Percentiles rank a stretch among this genome's conserved stretches.
Evolutionary conservation across 1,140 invertebrate genomes (phyloP).

Genomic region (Habropoda laboriosa): DNA sequence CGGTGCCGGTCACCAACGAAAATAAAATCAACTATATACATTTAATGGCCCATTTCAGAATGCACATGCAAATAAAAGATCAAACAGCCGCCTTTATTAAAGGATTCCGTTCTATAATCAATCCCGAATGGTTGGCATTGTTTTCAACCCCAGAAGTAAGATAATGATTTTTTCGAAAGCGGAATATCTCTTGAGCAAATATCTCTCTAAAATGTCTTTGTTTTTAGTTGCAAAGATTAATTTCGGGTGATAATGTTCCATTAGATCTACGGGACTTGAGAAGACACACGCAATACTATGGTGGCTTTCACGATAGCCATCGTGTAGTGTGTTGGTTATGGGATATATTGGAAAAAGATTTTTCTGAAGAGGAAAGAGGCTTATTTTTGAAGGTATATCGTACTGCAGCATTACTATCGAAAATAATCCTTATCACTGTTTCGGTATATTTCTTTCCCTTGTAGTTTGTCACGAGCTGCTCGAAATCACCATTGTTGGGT

Average conservation of each 20-base stretch:
- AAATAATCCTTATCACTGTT: background rate
- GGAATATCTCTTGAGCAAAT: background rate
- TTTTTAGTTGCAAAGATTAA: conserved; percentile 90
- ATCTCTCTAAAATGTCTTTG: background rate
- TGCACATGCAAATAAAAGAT: conserved; percentile 98
- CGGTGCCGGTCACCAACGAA: conserved; percentile 96
- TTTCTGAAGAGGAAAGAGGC: conserved; percentile 93
- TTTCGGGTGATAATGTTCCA: conserved; percentile 95
- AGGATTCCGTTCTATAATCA: conserved; percentile 97
- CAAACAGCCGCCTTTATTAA: conserved; percentile 98
- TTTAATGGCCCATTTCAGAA: conserved; percentile 98
- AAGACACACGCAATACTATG: conserved; percentile 98
- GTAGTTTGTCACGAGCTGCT: conserved; percentile 99
- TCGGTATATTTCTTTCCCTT: conserved; percentile 52
- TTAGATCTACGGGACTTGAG: conserved; percentile 95
- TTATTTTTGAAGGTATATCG: conserved; percentile 93
- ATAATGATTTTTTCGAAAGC: background rate
- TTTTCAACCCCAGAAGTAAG: conserved; percentile 97
- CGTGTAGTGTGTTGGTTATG: conserved; percentile 99
- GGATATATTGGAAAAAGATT: conserved; percentile 98
- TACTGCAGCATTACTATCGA: no score
- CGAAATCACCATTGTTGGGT: conserved; percentile 97
- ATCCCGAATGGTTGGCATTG: conserved; percentile 96
- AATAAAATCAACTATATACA: conserved; percentile 99
- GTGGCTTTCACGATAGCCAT: conserved; percentile 99